Evolutionary conservation across 2,888 invertebrate genomes (phyloP).

Genomic region (Coecobrya sp.): DNA sequence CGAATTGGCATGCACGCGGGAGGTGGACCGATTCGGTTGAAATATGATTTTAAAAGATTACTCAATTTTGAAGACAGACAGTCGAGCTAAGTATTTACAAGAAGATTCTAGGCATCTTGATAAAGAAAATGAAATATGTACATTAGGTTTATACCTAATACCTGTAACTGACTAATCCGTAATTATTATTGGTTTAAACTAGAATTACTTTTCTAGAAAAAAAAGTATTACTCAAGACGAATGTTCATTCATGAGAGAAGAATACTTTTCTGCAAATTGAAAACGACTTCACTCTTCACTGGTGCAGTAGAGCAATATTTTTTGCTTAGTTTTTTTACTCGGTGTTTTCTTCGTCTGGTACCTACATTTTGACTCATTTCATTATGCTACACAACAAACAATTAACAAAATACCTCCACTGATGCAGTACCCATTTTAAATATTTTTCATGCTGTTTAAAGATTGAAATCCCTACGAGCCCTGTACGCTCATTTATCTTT

Average conservation of each 20-base stretch:
- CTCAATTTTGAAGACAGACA: no score
- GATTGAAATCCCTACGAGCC: no score
- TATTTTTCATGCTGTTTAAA: no score
- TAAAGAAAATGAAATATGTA: constrained; percentile 26
- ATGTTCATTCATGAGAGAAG: background rate
- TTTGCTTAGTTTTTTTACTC: background rate
- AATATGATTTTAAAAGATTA: no score
- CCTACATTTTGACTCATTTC: background rate
- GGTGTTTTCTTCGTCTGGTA: background rate
- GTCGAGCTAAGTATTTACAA: no score
- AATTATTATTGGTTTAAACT: background rate
- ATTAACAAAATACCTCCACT: background rate
- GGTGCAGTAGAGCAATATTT: background rate
- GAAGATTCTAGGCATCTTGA: no score
- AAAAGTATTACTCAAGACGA: constrained; percentile 20
- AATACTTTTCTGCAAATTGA: background rate
- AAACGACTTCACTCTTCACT: background rate
- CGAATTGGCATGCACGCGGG: no score
- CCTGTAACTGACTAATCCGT: background rate
- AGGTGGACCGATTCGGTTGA: no score
- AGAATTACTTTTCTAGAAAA: background rate
- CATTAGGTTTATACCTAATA: no score
- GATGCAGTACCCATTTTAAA: background rate
- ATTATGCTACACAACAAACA: no score
- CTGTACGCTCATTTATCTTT: no score